Evolutionary conservation across 2,888 invertebrate species (phyloP).

Genomic region (Tenthredo mesomela): DNA sequence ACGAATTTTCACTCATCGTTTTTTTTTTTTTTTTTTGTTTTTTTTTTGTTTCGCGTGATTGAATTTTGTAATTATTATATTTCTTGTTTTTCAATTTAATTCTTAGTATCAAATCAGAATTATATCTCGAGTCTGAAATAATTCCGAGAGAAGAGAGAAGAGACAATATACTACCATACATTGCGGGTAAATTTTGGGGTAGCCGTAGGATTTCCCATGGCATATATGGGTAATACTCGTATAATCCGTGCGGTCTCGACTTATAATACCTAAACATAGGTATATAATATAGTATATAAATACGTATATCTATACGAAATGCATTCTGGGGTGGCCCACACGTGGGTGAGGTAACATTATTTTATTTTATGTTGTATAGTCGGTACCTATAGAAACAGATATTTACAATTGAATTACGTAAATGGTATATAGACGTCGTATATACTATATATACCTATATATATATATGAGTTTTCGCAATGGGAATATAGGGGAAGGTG

Average conservation of each 20-base stretch:
- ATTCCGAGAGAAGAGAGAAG: neutral
- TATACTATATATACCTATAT: neutral
- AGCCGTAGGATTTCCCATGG: neutral
- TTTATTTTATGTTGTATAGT: neutral
- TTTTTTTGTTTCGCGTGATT: neutral
- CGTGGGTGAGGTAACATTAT: neutral
- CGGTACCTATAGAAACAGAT: neutral
- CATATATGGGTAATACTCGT: neutral
- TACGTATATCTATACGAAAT: neutral
- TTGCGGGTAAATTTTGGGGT: neutral
- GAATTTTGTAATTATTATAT: neutral
- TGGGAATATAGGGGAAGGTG: no score
- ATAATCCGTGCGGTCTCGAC: conserved; percentile 1
- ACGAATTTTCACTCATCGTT: neutral
- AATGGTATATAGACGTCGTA: conserved; percentile 24
- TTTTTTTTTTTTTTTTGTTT: neutral
- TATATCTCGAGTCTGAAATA: neutral
- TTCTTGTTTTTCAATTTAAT: neutral
- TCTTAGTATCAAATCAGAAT: neutral
- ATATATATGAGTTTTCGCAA: neutral
- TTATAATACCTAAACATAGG: neutral
- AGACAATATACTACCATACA: neutral
- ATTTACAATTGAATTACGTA: conserved; percentile 44
- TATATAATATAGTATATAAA: neutral
- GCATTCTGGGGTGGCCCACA: neutral